A percentile compares a stretch with the other conserved stretches of the same genome.
These are phyloP conservation scores for Drosophila albomicans DNA, from an alignment of 1,140 invertebrate species.

Conservation along the genomic window DNA sequence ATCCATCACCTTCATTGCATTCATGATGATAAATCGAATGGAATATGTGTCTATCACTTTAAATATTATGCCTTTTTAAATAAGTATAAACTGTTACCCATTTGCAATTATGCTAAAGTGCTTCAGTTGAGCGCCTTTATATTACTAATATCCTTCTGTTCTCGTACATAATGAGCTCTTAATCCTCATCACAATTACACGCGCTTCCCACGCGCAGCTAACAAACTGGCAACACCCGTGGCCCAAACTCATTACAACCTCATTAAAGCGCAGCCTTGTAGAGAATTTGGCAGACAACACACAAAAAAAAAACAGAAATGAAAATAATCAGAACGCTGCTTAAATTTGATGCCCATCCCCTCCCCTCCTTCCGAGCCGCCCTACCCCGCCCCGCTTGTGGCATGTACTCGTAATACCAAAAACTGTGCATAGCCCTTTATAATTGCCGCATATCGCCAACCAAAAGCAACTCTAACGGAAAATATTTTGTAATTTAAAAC, in stretches of 20 bases:
- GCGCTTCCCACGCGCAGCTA: slow-evolving; percentile 19
- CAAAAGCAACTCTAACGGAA: slow-evolving; percentile 62
- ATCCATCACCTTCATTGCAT: too few relatives aligned
- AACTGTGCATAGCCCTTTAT: slow-evolving; percentile 42
- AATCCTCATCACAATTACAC: slow-evolving; percentile 44
- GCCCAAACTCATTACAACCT: slow-evolving; percentile 37
- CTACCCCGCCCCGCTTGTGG: background rate
- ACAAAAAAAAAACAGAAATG: background rate
- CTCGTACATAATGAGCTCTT: slow-evolving; percentile 40
- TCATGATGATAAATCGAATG: background rate
- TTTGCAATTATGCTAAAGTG: slow-evolving; percentile 30
- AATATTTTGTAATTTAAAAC: slow-evolving; percentile 74
- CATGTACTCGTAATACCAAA: background rate
- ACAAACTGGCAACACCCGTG: slow-evolving; percentile 28
- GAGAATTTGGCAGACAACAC: background rate
- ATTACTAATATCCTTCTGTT: slow-evolving; percentile 25
- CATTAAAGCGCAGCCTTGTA: slow-evolving; percentile 41
- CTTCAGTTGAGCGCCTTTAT: slow-evolving; percentile 29
- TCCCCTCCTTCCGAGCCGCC: too few relatives aligned
- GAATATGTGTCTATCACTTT: background rate
- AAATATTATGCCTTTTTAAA: background rate
- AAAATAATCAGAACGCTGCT: slow-evolving; percentile 34
- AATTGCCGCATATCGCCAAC: slow-evolving; percentile 63
- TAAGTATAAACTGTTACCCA: slow-evolving; percentile 1
- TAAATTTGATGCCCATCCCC: slow-evolving; percentile 22